Conservation (phyloP, 2,113 vertebrate genomes). For the Dicrurus megarhynchus region DNA sequence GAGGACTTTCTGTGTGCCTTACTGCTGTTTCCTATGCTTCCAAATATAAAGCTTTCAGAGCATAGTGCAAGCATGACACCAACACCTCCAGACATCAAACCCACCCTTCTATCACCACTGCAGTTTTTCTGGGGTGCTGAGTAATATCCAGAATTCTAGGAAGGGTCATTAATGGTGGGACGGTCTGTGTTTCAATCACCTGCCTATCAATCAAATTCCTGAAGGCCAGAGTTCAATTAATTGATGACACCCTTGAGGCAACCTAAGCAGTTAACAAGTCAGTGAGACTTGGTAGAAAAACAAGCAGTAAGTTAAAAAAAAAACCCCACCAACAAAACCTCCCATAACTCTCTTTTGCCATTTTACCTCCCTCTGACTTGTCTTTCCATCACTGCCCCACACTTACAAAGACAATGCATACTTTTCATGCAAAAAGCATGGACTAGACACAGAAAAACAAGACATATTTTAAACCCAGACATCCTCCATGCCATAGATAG, state of each 20-base stretch:
- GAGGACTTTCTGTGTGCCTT: background rate
- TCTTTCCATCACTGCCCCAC: slow-evolving; percentile 1
- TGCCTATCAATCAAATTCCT: slow-evolving; percentile 73
- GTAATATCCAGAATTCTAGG: slow-evolving; percentile 51
- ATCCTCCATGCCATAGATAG: background rate
- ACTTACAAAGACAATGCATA: background rate
- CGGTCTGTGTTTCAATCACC: slow-evolving; percentile 72
- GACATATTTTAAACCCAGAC: background rate
- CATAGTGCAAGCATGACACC: slow-evolving; percentile 24
- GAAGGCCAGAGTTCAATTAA: slow-evolving; percentile 78
- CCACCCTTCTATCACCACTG: slow-evolving; percentile 63
- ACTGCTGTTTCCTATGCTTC: background rate
- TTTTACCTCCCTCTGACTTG: slow-evolving; percentile 46
- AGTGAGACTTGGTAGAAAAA: slow-evolving; percentile 72
- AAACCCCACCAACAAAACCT: background rate
- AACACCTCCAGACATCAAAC: slow-evolving; percentile 47
- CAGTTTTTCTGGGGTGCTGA: slow-evolving; percentile 63
- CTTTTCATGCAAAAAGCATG: background rate
- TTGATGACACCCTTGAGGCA: slow-evolving; percentile 78
- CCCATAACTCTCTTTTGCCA: slow-evolving; percentile 51
- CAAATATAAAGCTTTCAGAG: slow-evolving; percentile 46
- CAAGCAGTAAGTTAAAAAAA: slow-evolving; percentile 59
- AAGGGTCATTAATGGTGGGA: slow-evolving; percentile 68
- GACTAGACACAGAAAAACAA: slow-evolving; percentile 16
- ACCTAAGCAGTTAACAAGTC: slow-evolving; percentile 75